A percentile compares a stretch with the other conserved stretches of the same genome.
These are phyloP conservation scores for Drosophila atroscutellata DNA, from an alignment of 2,888 invertebrate genomes.

Conservation along the genomic window DNA sequence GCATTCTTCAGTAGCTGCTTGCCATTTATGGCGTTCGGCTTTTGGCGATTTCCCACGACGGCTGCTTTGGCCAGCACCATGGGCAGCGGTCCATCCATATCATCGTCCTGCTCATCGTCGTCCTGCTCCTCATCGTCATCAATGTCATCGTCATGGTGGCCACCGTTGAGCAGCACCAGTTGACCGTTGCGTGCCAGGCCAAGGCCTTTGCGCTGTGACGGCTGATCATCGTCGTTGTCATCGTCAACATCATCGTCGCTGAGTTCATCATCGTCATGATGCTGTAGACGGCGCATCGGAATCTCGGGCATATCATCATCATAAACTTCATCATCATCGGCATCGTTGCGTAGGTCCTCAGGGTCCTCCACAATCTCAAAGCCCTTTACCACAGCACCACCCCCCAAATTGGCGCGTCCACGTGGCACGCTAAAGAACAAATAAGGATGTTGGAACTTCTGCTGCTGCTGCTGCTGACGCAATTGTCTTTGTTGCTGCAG, in stretches of 20 bases:
- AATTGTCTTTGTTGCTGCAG: conserved; percentile 38
- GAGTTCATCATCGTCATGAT: conserved; percentile 28
- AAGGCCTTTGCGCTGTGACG: conserved; percentile 13
- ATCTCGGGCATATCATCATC: conserved; percentile 25
- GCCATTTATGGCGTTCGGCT: conserved; percentile 16
- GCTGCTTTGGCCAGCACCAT: conserved; percentile 29
- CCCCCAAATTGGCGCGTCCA: conserved; percentile 64
- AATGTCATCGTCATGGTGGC: conserved; percentile 9
- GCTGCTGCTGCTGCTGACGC: conserved; percentile 38
- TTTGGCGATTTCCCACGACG: conserved; percentile 18
- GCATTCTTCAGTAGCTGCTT: conserved; percentile 63
- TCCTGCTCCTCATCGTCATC: conserved; percentile 18
- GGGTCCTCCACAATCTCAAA: conserved; percentile 65
- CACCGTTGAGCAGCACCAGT: conserved; percentile 32
- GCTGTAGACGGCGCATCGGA: conserved; percentile 18
- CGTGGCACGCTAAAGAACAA: conserved; percentile 76
- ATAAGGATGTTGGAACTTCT: conserved; percentile 72
- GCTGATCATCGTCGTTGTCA: conserved; percentile 29
- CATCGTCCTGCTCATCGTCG: conserved; percentile 26
- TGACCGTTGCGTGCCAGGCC: conserved; percentile 38
- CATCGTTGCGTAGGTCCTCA: conserved; percentile 39
- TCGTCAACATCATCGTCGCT: conserved; percentile 38
- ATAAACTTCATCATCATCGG: conserved; percentile 18
- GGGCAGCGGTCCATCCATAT: conserved; percentile 16
- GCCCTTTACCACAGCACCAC: conserved; percentile 64